These are phyloP conservation scores for Onychomys leucogaster DNA, from an alignment of 2,797 vertebrate species.

Conservation along the genomic window DNA sequence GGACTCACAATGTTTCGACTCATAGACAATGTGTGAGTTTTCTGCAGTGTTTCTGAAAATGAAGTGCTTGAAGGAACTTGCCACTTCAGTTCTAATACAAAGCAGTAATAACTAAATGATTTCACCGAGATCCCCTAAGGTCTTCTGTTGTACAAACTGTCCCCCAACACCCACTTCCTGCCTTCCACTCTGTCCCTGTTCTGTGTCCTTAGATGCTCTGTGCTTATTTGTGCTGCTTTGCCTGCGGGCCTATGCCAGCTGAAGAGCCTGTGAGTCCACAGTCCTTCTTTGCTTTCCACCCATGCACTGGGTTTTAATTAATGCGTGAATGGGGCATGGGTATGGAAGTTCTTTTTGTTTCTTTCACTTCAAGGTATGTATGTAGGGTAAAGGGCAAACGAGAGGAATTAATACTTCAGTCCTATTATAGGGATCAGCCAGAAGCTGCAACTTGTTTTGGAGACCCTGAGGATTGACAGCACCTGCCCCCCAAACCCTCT, in stretches of 20 bases:
- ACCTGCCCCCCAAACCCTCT: neutral
- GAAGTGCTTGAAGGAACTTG: neutral
- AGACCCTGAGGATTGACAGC: neutral
- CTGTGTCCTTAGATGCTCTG: no score
- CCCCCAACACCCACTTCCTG: neutral
- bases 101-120: neutral
- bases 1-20: neutral
- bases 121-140: neutral
- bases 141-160: neutral
- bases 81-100: neutral
- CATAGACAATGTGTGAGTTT: neutral
- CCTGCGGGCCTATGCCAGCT: neutral
- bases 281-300: neutral
- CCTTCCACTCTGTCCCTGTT: neutral
- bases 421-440: neutral
- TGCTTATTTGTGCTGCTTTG: neutral
- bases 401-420: neutral
- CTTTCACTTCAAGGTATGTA: neutral
- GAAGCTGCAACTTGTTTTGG: neutral
- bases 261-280: neutral
- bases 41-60: neutral
- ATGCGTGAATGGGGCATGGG: no score
- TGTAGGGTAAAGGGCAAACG: neutral
- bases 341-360: neutral
- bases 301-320: neutral